These are phyloP conservation scores for Alviniconcha marisindica DNA, from an alignment of 1,140 invertebrate genomes.

Conservation along the genomic window DNA sequence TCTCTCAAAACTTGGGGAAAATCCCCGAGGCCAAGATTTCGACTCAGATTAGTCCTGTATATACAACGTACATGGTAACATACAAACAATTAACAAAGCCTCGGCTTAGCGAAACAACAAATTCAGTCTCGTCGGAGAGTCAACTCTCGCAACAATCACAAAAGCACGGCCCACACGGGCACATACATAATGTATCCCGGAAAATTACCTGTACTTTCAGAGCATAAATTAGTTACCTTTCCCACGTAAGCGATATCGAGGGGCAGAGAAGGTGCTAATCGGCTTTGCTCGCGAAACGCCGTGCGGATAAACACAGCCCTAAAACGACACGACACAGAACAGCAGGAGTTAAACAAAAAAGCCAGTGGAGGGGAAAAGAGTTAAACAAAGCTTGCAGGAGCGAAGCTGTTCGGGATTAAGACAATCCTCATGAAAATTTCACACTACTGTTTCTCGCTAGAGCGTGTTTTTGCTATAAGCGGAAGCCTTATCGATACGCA, in stretches of 20 bases:
- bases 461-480: no score
- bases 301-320: background rate
- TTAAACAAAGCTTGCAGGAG: background rate
- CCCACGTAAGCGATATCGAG: background rate
- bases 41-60: no score
- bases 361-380: background rate
- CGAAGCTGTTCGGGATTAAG: background rate
- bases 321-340: background rate
- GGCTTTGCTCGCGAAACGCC: background rate
- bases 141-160: no score
- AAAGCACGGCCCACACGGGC: no score
- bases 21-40: no score
- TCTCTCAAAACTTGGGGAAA: background rate
- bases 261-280: background rate
- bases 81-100: no score
- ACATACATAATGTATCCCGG: no score
- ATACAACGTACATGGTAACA: no score
- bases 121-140: no score
- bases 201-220: background rate
- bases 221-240: background rate
- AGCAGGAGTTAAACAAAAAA: background rate
- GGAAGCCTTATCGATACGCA: no score
- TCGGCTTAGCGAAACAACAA: no score
- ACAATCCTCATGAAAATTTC: constrained; percentile 13
- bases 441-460: background rate